Percentiles rank a stretch among this genome's conserved stretches.
Evolutionary conservation across 1,140 invertebrate genomes (phyloP).

Genomic region (Drosophila bipectinata): DNA sequence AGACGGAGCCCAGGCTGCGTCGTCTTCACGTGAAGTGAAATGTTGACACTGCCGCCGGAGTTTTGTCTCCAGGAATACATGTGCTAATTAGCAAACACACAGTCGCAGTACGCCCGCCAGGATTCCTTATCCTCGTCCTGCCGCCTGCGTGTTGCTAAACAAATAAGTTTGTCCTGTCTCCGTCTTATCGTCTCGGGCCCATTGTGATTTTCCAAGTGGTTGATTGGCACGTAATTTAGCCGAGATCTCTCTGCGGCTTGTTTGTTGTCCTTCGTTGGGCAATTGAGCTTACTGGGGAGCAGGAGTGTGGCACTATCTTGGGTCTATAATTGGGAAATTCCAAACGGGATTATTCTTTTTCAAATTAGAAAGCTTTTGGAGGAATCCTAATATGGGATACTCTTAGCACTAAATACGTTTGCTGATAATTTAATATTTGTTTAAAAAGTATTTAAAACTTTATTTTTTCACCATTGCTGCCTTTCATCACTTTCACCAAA

Average conservation of each 20-base stretch:
- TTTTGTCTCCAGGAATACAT: slow-evolving; percentile 74
- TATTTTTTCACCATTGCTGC: too few relatives aligned
- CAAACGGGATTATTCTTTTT: neutral
- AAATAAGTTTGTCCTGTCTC: slow-evolving; percentile 69
- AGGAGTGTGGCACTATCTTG: slow-evolving; percentile 20
- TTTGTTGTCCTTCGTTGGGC: slow-evolving; percentile 36
- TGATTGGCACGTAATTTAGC: slow-evolving; percentile 81
- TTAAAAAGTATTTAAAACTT: too few relatives aligned
- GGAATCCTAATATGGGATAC: too few relatives aligned
- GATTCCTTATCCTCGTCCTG: slow-evolving; percentile 53
- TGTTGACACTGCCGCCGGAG: slow-evolving; percentile 70
- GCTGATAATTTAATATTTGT: too few relatives aligned
- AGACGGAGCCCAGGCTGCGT: slow-evolving; percentile 33
- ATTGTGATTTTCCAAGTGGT: slow-evolving; percentile 76
- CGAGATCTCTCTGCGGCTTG: slow-evolving; percentile 40
- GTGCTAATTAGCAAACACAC: slow-evolving; percentile 80
- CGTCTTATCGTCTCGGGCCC: slow-evolving; percentile 66
- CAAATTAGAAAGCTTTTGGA: too few relatives aligned
- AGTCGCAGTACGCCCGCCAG: slow-evolving; percentile 23
- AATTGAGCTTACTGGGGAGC: slow-evolving; percentile 18
- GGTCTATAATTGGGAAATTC: slow-evolving; percentile 38
- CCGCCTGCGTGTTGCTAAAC: slow-evolving; percentile 57
- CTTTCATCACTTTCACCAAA: too few relatives aligned
- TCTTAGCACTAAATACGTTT: too few relatives aligned
- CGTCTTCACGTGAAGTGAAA: slow-evolving; percentile 67